A percentile compares a stretch with the other conserved stretches of the same genome.
phyloP scores from a whole-genome alignment of 1,140 invertebrate genomes.

The Tetragonula clypearis region DNA sequence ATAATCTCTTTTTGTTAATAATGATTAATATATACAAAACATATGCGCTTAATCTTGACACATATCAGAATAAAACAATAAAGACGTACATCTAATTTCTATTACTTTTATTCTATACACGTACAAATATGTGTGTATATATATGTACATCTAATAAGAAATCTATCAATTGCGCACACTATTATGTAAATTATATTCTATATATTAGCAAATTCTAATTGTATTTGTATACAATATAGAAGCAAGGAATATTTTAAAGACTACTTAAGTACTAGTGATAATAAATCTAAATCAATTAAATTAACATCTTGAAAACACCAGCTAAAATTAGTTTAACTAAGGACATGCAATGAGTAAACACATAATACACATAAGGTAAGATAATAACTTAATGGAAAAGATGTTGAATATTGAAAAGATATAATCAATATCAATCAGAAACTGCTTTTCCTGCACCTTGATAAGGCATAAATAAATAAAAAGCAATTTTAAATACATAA shows the following conservation, averaged over 20 bases:
- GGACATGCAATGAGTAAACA: conserved; percentile 54
- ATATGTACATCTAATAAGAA: conserved; percentile 19
- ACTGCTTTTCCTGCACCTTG: conserved; percentile 43
- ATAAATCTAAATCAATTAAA: conserved; percentile 40
- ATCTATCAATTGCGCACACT: neutral
- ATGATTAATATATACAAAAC: conserved; percentile 41
- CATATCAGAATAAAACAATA: neutral
- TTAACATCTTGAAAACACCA: conserved; percentile 42
- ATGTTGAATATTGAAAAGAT: conserved; percentile 24
- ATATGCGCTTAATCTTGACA: neutral
- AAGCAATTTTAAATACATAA: conserved; percentile 42
- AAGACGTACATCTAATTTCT: conserved; percentile 19
- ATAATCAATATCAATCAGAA: conserved; percentile 18
- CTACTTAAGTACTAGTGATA: conserved; percentile 28
- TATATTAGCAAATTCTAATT: conserved; percentile 13
- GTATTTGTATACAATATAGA: conserved; percentile 6
- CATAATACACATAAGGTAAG: conserved; percentile 45
- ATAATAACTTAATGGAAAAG: conserved; percentile 51
- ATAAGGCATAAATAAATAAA: conserved; percentile 43
- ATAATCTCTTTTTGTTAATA: conserved; percentile 26
- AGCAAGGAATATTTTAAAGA: conserved; percentile 8
- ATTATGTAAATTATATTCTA: neutral
- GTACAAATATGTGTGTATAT: conserved; percentile 11
- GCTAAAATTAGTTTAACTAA: conserved; percentile 51
- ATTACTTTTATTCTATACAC: conserved; percentile 13